These are phyloP conservation scores for Piscicola geometra DNA, from an alignment of 2,888 invertebrate species.

Conservation along the genomic window DNA sequence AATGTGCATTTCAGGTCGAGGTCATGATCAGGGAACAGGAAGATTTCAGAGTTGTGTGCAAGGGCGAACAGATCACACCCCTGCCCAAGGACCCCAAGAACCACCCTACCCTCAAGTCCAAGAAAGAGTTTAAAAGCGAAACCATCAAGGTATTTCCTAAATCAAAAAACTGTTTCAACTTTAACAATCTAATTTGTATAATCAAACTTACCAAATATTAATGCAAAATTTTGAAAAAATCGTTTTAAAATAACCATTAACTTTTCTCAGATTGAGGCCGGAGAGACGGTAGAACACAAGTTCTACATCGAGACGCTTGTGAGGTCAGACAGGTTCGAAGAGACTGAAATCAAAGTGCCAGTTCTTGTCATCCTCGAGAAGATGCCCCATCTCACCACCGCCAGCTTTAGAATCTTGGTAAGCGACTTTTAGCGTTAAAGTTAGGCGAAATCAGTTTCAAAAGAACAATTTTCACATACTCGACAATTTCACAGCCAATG, in stretches of 20 bases:
- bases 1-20: background rate
- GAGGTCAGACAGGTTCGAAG: background rate
- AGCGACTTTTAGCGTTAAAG: background rate
- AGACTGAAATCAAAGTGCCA: background rate
- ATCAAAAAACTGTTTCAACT: too few species aligned
- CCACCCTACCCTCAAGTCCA: background rate
- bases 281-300: background rate
- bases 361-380: background rate
- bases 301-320: background rate
- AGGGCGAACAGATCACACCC: background rate
- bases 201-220: too few species aligned
- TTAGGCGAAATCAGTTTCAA: background rate
- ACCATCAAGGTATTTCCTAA: constrained; percentile 6
- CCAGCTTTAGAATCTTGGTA: background rate
- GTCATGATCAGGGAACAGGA: constrained; percentile 1
- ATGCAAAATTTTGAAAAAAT: too few species aligned
- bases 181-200: too few species aligned
- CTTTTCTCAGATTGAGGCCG: background rate
- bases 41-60: background rate
- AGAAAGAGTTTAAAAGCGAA: background rate
- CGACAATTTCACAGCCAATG: background rate
- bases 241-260: too few species aligned
- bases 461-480: background rate
- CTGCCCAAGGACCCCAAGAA: background rate
- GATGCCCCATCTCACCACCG: background rate